Evolutionary conservation across 2,113 vertebrate species (phyloP).

Genomic region (Pterocles burchelli): DNA sequence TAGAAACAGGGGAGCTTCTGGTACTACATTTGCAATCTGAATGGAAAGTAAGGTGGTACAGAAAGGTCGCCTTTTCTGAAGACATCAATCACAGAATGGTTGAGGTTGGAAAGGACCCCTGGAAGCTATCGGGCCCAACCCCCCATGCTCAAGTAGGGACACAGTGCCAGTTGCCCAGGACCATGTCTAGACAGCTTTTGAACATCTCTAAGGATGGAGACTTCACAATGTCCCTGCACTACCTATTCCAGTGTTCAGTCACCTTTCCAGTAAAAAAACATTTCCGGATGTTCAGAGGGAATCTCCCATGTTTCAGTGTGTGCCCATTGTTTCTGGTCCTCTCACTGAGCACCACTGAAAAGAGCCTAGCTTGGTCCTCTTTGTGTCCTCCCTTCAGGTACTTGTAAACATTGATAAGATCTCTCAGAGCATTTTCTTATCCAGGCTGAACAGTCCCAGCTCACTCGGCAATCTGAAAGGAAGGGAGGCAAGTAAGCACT

Average conservation of each 20-base stretch:
- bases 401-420: neutral
- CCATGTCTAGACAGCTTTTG: accelerated
- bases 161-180: neutral
- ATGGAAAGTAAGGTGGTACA: neutral
- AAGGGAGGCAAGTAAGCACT: neutral
- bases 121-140: neutral
- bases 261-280: neutral
- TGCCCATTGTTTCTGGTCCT: neutral
- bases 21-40: neutral
- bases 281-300: neutral
- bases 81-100: neutral
- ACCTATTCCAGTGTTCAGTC: neutral
- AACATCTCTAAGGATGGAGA: neutral
- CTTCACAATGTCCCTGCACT: neutral
- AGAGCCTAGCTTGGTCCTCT: neutral
- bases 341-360: neutral
- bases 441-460: neutral
- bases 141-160: neutral
- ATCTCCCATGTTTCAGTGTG: neutral
- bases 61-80: neutral
- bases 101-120: neutral
- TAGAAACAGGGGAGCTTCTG: neutral
- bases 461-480: neutral
- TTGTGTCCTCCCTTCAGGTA: neutral
- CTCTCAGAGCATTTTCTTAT: neutral